Evolutionary conservation across 2,797 vertebrate genomes (phyloP).

Genomic region (Sorex maritimensis): DNA sequence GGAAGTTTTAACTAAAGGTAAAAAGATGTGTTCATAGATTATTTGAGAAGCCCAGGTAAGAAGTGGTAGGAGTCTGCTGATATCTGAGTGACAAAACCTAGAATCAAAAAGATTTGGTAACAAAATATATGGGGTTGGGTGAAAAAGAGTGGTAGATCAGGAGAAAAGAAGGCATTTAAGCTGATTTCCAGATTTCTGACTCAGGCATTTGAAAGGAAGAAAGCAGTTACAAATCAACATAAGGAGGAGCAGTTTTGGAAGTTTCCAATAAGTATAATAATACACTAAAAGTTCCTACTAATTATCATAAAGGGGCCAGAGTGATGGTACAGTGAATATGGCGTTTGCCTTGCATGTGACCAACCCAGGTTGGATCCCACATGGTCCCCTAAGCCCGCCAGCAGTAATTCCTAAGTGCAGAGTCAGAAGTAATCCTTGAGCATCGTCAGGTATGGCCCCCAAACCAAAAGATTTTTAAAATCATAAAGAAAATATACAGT

Average conservation of each 20-base stretch:
- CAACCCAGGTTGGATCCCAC: no score
- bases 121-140: background rate
- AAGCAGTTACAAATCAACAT: background rate
- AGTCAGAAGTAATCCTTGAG: no score
- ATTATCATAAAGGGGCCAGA: background rate
- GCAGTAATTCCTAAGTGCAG: no score
- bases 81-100: background rate
- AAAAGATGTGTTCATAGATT: background rate
- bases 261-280: background rate
- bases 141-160: background rate
- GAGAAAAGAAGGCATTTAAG: background rate
- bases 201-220: background rate
- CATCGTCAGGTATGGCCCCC: slow-evolving; percentile 95
- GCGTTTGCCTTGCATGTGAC: no score
- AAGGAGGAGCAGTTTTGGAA: background rate
- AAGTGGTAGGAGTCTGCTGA: background rate
- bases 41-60: slow-evolving; percentile 1
- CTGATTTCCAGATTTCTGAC: background rate
- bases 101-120: background rate
- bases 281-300: background rate
- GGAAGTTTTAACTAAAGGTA: slow-evolving; percentile 30
- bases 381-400: no score
- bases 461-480: slow-evolving; percentile 96
- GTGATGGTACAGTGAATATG: no score
- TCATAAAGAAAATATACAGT: slow-evolving; percentile 89